A percentile compares a stretch with the other conserved stretches of the same genome.
Evolutionary conservation across 2,113 vertebrate species (phyloP).

Genomic region (Dipodomys merriami): DNA sequence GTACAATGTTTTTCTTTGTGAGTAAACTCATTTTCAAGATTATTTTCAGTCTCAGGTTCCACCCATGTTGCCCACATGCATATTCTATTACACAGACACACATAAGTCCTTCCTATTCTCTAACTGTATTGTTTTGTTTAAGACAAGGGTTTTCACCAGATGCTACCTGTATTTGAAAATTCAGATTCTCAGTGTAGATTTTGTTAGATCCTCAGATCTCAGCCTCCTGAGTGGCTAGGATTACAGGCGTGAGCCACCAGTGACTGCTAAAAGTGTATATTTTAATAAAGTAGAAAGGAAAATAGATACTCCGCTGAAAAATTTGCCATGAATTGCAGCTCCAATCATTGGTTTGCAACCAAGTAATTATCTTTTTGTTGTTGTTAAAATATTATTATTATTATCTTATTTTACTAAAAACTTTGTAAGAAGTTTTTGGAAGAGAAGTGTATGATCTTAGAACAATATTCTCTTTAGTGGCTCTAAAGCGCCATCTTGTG

Average conservation of each 20-base stretch:
- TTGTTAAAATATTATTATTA: too few relatives aligned
- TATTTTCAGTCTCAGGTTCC: background rate
- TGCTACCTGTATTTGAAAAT: background rate
- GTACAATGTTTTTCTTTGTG: background rate
- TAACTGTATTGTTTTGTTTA: background rate
- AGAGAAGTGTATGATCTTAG: background rate
- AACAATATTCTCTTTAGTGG: constrained; percentile 9
- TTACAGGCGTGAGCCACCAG: too few relatives aligned
- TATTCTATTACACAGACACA: background rate
- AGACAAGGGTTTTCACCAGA: rapidly evolving
- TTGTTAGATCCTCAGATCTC: background rate
- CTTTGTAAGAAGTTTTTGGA: background rate
- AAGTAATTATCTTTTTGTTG: background rate
- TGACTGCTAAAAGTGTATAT: background rate
- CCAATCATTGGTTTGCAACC: background rate
- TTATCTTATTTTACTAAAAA: background rate
- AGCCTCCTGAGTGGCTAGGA: too few relatives aligned
- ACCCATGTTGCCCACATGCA: too few relatives aligned
- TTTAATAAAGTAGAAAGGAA: background rate
- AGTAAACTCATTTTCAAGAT: background rate
- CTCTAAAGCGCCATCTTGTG: constrained; percentile 76
- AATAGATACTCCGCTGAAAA: background rate
- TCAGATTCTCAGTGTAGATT: background rate
- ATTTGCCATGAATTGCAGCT: background rate
- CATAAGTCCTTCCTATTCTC: background rate